Evolutionary conservation across 2,888 invertebrate species (phyloP), one percentile per base, ranked within the genome.

Genomic region (Tenodera sinensis): DNA sequence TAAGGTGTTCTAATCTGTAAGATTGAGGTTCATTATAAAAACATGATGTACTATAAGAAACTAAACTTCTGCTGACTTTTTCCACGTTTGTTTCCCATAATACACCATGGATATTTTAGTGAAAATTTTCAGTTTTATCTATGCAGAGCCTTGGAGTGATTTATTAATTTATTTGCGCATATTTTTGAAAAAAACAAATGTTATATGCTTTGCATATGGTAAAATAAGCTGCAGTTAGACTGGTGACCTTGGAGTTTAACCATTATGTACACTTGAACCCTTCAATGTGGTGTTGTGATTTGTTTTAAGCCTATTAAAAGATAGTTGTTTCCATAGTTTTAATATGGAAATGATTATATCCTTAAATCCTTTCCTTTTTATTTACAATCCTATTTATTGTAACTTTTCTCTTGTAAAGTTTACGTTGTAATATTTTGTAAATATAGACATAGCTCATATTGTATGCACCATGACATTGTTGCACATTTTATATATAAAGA

Each of bases 401-500:
- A 71, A 25, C n/a, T 89, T 89, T 54, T 47, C 83, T 81, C 84
- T 89, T 93, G 93, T 93, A 93, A 93, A 93, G 93, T 93, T 92
- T 93, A 92, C 93, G 93, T 93, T 92, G 93, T 93, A 93, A 93
- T 92, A 93, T 93, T 93, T 93, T 93, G 93, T 93, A 93, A 92
- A 93, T 93, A 93, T 92, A 92, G 92, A 92, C 91, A 91, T 91
- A 91, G 91, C 84, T 87, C 83, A 86, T 84, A 85, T 85, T 84
- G 82, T 87, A 88, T 34, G 88, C 88, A 90, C 85, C 84, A 85
- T 87, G 87, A 89, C 71, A 90, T 87, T 88, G 89, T 88, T 89
- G 88, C 90, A 90, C 90, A 89, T 89, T 90, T 90, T 90, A 89
- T 90, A 90, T 89, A 89, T 30, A 85, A 34, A 47, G 83, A 87